Evolutionary conservation across 1,140 invertebrate genomes (phyloP).

Genomic region (Drosophila subobscura): DNA sequence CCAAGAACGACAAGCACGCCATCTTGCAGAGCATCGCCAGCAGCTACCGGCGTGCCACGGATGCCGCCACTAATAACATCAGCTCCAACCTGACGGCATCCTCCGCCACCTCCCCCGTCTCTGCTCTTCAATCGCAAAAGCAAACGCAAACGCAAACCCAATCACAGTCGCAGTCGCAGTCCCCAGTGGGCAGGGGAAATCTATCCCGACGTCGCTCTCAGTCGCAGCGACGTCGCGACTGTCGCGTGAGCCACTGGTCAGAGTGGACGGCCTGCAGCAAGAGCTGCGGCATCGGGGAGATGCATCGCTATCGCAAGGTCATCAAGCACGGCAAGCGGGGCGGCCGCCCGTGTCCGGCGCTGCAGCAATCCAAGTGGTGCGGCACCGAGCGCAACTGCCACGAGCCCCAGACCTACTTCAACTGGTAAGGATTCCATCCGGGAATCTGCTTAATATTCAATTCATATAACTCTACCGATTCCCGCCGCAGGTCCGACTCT

Average conservation of each 20-base stretch:
- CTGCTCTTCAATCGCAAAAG: neutral
- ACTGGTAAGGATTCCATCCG: conserved; percentile 56
- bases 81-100: conserved; percentile 27
- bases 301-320: conserved; percentile 90
- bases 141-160: conserved; percentile 1
- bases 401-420: conserved; percentile 83
- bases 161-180: neutral
- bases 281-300: conserved; percentile 94
- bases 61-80: conserved; percentile 39
- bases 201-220: conserved; percentile 79
- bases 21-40: conserved; percentile 89
- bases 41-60: conserved; percentile 65
- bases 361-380: conserved; percentile 94
- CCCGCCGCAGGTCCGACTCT: conserved; percentile 64
- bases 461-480: neutral
- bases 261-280: conserved; percentile 93
- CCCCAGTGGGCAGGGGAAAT: neutral
- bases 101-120: conserved; percentile 2
- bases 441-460: neutral
- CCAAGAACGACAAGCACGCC: conserved; percentile 89
- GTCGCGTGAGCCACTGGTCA: conserved; percentile 93
- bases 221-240: conserved; percentile 86
- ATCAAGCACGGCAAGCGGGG: conserved; percentile 89
- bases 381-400: conserved; percentile 89
- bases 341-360: conserved; percentile 90